These are phyloP conservation scores for Lacanobia wlatinum DNA, from an alignment of 2,888 invertebrate species.

Conservation along the genomic window DNA sequence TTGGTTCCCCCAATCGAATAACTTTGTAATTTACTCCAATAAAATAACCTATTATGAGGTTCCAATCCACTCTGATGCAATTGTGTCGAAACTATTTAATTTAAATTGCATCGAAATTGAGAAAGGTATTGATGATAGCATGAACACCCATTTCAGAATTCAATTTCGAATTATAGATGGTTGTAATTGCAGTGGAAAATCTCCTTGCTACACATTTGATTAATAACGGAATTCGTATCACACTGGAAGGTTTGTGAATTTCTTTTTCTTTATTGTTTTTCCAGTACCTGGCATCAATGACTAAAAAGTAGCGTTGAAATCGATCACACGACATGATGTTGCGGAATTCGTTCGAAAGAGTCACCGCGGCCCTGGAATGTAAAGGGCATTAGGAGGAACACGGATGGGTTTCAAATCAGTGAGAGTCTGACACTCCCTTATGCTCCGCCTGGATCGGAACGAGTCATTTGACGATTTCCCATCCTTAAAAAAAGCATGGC, in stretches of 20 bases:
- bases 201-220: neutral
- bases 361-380: too few species aligned
- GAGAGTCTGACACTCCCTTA: too few species aligned
- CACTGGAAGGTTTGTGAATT: neutral
- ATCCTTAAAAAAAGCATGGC: too few species aligned
- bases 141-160: conserved; percentile 16
- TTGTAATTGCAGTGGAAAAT: conserved; percentile 17
- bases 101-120: conserved; percentile 21
- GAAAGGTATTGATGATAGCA: conserved; percentile 1
- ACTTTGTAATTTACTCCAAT: neutral
- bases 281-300: neutral
- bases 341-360: too few species aligned
- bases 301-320: too few species aligned
- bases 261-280: neutral
- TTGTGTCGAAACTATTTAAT: conserved; percentile 27
- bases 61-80: neutral
- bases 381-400: too few species aligned
- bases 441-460: too few species aligned
- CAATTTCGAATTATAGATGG: conserved; percentile 5
- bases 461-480: too few species aligned
- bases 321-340: too few species aligned
- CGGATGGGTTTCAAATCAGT: too few species aligned
- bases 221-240: neutral
- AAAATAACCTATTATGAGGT: neutral
- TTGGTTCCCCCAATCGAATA: too few species aligned